Base-by-base conservation (phyloP, 2,113 vertebrate species). In the Nothocercus julius region DNA sequence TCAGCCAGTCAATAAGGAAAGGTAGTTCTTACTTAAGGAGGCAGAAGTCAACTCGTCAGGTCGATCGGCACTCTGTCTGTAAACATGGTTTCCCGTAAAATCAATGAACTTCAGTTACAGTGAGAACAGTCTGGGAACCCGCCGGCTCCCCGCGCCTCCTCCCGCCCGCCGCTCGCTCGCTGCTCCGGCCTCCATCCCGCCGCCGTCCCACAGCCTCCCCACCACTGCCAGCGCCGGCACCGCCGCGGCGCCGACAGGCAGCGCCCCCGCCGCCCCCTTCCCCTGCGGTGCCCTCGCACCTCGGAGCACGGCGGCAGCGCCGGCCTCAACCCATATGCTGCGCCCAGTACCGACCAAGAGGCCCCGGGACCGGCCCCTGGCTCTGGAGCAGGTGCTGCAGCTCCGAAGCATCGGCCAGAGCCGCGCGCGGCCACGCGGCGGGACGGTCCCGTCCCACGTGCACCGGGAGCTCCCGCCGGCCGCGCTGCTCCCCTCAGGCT, bases 1-100 rank as follows among this genome's bases (percentile, higher is more conserved):
- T 97, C 98, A 97, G 96, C 92, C 97, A 98, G 98, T 98, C 98
- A 98, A 98, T 98, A 99, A 98, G 97, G 96, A 98, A 98, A 98
- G 97, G 98, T 98, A 98, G 98, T 98, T 98, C 98, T 98, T 98
- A 98, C 98, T 99, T 98, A 99, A 99, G 98, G 97, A 99, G 98
- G 98, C 98, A 99, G 98, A 99, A 99, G 99, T 99, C 99, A 99
- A 98, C 99, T 98, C 92, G 84, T 96, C 99, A 99, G 99, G 99
- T 99, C 99, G 99, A 99, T 99, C 97, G 98, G 98, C 98, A 98
- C 98, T 99, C 99, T 99, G 99, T 99, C 99, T 99, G 99, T 99
- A 99, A 99, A 99, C 99, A 99, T 94, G 98, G 98, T 98, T 99
- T 99, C 99, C 99, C 98, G 99, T 99, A 99, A 99, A 99, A 99